These are phyloP conservation scores for Cheilosia grossa DNA, from an alignment of 2,888 invertebrate genomes.

Conservation along the genomic window DNA sequence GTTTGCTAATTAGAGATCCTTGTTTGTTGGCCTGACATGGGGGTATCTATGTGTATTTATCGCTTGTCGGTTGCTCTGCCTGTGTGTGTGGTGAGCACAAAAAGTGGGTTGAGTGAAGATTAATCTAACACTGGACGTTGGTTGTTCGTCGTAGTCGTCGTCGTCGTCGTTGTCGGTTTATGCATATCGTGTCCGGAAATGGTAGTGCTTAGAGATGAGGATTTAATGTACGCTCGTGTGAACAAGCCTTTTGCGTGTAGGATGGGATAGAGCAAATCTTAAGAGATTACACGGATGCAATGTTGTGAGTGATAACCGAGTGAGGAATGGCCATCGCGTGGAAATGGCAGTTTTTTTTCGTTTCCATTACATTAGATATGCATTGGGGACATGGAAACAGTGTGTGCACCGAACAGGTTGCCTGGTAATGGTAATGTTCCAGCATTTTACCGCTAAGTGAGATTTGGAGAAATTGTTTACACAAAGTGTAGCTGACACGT, in stretches of 20 bases:
- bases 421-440: conserved; percentile 41
- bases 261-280: conserved; percentile 64
- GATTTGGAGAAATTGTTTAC: conserved; percentile 38
- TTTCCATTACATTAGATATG: conserved; percentile 38
- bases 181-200: conserved; percentile 74
- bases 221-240: conserved; percentile 71
- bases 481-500: conserved; percentile 54
- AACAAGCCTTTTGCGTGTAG: conserved; percentile 72
- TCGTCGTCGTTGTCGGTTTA: conserved; percentile 7
- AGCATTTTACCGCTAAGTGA: conserved; percentile 65
- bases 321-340: conserved; percentile 48
- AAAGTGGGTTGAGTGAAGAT: conserved; percentile 72
- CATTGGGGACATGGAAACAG: conserved; percentile 55
- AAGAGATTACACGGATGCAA: conserved; percentile 64
- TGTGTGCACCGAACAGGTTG: conserved; percentile 57
- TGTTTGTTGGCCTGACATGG: conserved; percentile 59
- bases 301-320: conserved; percentile 70
- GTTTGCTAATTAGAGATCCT: conserved; percentile 74
- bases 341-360: neutral
- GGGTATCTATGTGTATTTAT: conserved; percentile 52
- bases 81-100: conserved; percentile 2
- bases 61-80: conserved; percentile 53
- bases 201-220: conserved; percentile 69
- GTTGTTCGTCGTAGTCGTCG: conserved; percentile 7
- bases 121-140: conserved; percentile 62